Evolutionary conservation across 2,888 invertebrate genomes (phyloP).

Genomic region (Norana najaformis): DNA sequence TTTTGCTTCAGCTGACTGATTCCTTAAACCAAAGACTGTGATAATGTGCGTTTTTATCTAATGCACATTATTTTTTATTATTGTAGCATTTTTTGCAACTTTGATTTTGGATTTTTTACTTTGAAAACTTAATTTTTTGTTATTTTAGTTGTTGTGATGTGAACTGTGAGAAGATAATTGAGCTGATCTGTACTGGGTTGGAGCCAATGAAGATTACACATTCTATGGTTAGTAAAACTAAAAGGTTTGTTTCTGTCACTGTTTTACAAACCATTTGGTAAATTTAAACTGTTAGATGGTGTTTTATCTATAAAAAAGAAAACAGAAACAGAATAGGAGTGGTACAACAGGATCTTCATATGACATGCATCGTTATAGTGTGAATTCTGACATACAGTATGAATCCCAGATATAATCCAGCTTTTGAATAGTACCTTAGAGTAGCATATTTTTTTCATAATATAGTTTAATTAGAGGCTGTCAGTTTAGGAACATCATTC

Average conservation of each 20-base stretch:
- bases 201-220: neutral
- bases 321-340: neutral
- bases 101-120: neutral
- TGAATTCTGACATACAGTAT: neutral
- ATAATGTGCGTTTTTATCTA: neutral
- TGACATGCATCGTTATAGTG: neutral
- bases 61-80: neutral
- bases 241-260: neutral
- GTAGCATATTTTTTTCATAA: neutral
- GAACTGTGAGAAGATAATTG: constrained; percentile 19
- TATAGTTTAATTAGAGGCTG: neutral
- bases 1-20: too few species aligned
- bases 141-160: neutral
- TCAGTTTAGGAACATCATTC: too few species aligned
- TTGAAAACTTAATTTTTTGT: neutral
- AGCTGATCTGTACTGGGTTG: neutral
- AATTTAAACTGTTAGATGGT: neutral
- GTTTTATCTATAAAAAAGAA: neutral
- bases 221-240: neutral
- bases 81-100: neutral
- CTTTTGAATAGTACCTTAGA: neutral
- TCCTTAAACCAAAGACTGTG: neutral
- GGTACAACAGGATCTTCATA: neutral
- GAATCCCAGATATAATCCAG: neutral
- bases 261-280: neutral